Conservation (phyloP, 2,797 vertebrate genomes). For the Otolemur crassicaudatus region DNA sequence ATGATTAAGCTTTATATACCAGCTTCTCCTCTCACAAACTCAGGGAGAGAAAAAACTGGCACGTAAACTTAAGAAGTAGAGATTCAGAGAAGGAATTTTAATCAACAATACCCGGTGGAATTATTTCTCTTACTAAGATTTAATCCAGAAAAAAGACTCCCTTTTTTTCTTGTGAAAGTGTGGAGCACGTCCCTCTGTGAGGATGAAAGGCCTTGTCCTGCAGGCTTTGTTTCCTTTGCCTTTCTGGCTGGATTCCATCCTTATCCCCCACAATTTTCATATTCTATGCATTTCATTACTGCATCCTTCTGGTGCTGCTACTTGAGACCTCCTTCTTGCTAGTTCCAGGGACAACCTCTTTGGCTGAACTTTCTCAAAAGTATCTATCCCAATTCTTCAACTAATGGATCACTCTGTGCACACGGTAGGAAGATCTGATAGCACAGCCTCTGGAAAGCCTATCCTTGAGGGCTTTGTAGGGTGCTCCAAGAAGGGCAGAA, state of each 20-base stretch:
- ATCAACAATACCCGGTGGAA: neutral
- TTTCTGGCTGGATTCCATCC: neutral
- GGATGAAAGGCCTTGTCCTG: neutral
- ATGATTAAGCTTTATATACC: neutral
- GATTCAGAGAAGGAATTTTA: neutral
- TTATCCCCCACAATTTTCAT: neutral
- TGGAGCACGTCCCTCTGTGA: neutral
- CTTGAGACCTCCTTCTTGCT: neutral
- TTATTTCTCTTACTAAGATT: neutral
- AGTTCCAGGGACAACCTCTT: neutral
- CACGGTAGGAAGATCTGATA: neutral
- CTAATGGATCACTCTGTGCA: neutral
- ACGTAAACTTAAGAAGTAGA: neutral
- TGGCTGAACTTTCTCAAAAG: neutral
- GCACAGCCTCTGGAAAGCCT: neutral
- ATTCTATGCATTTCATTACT: neutral
- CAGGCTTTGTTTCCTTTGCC: neutral
- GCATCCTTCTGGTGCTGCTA: neutral
- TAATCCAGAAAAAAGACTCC: neutral
- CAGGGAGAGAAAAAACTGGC: neutral
- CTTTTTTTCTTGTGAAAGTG: neutral
- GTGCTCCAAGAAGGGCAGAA: neutral
- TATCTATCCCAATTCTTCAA: neutral
- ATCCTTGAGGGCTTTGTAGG: neutral
- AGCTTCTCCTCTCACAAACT: neutral